Conservation (phyloP, 2,888 invertebrate species). For the Isoperla grammatica region DNA sequence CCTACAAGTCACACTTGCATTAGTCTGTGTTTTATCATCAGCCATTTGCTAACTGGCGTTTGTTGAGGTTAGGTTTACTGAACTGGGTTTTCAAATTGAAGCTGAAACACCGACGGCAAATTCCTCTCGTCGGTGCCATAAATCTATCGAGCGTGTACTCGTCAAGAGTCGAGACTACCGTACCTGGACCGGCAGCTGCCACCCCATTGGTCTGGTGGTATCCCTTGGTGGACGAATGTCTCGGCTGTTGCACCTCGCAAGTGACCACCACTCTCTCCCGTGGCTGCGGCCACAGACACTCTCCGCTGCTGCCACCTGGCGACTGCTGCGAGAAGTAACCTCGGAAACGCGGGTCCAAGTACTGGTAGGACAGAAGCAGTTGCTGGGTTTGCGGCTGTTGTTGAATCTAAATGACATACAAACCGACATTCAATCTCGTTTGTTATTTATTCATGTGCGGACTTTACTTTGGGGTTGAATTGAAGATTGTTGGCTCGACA, state of each 20-base stretch:
- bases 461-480: not conserved
- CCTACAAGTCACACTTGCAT: too few species aligned
- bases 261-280: constrained; percentile 39
- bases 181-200: constrained; percentile 32
- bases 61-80: too few species aligned
- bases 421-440: too few species aligned
- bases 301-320: constrained; percentile 57
- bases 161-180: too few species aligned
- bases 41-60: too few species aligned
- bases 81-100: too few species aligned
- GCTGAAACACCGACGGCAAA: too few species aligned
- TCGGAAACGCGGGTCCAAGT: constrained; percentile 65
- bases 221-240: constrained; percentile 33
- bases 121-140: too few species aligned
- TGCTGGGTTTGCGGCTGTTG: constrained; percentile 47
- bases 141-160: too few species aligned
- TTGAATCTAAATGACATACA: constrained; percentile 32
- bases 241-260: constrained; percentile 31
- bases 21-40: too few species aligned
- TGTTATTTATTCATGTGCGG: too few species aligned
- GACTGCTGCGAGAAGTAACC: constrained; percentile 63
- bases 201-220: constrained; percentile 45
- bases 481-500: not conserved
- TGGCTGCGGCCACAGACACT: constrained; percentile 65
- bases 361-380: constrained; percentile 58